Evolutionary conservation across 1,140 invertebrate genomes (phyloP).

Genomic region (Piezodorus guildinii): DNA sequence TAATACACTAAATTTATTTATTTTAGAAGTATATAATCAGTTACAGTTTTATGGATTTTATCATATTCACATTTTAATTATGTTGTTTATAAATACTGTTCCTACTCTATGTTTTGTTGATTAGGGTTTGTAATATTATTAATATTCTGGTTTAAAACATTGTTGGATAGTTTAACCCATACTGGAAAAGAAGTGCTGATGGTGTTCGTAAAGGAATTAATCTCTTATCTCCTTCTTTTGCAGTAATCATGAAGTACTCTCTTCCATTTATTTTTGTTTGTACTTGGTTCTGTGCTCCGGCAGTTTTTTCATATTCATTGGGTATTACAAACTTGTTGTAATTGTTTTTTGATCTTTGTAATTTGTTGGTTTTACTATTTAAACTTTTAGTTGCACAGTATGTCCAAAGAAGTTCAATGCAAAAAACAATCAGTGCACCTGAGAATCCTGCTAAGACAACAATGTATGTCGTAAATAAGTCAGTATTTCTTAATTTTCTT

Average conservation of each 20-base stretch:
- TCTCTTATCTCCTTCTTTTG: constrained; percentile 43
- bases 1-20: too few relatives aligned
- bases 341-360: neutral
- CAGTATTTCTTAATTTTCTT: constrained; percentile 53
- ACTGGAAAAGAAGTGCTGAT: constrained; percentile 57
- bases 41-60: too few relatives aligned
- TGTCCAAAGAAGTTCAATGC: constrained; percentile 42
- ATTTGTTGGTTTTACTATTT: neutral
- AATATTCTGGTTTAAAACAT: neutral
- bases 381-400: neutral
- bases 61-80: too few relatives aligned
- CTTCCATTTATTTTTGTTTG: constrained; percentile 55
- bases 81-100: too few relatives aligned
- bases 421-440: constrained; percentile 46
- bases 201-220: constrained; percentile 56
- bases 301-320: constrained; percentile 10
- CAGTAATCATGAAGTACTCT: constrained; percentile 54
- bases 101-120: too few relatives aligned
- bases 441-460: constrained; percentile 48
- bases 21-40: too few relatives aligned
- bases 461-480: constrained; percentile 57
- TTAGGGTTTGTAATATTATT: too few relatives aligned
- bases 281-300: constrained; percentile 25
- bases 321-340: neutral
- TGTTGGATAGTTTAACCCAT: constrained; percentile 20